These are phyloP conservation scores for Myotis yumanensis DNA, from an alignment of 2,113 vertebrate genomes.

Conservation along the genomic window DNA sequence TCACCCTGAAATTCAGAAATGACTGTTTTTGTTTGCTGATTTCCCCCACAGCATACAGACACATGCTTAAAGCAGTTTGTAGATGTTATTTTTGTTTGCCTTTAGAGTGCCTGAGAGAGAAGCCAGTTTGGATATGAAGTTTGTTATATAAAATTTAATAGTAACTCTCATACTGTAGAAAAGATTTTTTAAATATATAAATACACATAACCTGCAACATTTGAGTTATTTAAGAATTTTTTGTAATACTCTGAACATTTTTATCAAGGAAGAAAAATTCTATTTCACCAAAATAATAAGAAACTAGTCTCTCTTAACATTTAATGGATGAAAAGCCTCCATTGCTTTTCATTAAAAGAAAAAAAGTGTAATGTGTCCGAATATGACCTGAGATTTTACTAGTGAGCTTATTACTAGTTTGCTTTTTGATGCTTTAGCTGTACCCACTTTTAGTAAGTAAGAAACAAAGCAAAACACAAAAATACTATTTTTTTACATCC, in stretches of 20 bases:
- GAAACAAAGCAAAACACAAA: not conserved
- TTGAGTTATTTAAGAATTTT: not conserved
- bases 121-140: not conserved
- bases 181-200: not conserved
- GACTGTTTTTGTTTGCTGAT: not conserved
- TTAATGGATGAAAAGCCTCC: not conserved
- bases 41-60: not conserved
- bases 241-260: not conserved
- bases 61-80: not conserved
- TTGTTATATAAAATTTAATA: not conserved
- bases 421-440: not conserved
- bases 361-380: not conserved
- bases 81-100: conserved; percentile 10
- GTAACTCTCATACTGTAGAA: not conserved
- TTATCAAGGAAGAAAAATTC: not conserved
- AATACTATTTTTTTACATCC: not conserved
- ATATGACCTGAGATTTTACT: not conserved
- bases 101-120: not conserved
- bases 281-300: not conserved
- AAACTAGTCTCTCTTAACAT: not conserved
- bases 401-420: not conserved
- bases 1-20: conserved; percentile 31
- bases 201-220: not conserved
- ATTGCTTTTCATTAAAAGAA: not conserved
- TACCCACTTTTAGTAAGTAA: not conserved